These are phyloP conservation scores for Dendrolimus kikuchii DNA, from an alignment of 1,140 invertebrate genomes.

Conservation along the genomic window DNA sequence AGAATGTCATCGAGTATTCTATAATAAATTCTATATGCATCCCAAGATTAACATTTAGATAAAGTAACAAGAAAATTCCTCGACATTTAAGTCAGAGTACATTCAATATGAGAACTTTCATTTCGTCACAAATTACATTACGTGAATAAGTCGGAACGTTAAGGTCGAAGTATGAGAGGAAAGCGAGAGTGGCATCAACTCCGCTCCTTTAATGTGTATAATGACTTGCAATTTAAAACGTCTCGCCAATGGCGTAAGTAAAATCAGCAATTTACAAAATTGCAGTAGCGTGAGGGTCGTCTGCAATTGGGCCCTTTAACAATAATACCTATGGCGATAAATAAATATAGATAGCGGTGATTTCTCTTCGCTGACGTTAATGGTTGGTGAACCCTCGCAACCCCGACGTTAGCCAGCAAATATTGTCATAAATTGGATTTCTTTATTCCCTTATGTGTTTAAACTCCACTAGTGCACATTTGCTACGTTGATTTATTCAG, in stretches of 20 bases:
- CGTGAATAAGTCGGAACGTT: too few relatives aligned
- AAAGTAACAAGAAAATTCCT: too few relatives aligned
- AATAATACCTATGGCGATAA: constrained; percentile 44
- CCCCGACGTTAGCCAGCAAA: background rate
- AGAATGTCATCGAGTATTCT: too few relatives aligned
- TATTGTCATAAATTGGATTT: constrained; percentile 2
- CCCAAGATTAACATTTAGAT: too few relatives aligned
- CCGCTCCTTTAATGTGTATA: constrained; percentile 41
- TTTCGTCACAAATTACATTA: too few relatives aligned
- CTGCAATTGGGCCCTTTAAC: constrained; percentile 53
- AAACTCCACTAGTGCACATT: too few relatives aligned
- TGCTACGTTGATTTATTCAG: too few relatives aligned
- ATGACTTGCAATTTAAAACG: constrained; percentile 56
- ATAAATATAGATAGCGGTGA: constrained; percentile 51
- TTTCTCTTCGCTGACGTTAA: constrained; percentile 28
- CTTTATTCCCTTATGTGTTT: background rate
- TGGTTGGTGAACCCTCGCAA: constrained; percentile 7
- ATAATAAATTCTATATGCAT: too few relatives aligned
- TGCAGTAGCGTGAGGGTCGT: constrained; percentile 52
- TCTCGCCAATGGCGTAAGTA: constrained; percentile 53
- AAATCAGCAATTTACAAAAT: constrained; percentile 66
- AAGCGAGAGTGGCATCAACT: constrained; percentile 19
- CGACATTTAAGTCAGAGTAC: too few relatives aligned
- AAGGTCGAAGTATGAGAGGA: constrained; percentile 11
- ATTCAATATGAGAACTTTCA: too few relatives aligned